These are phyloP conservation scores for Lymantria monacha DNA, from an alignment of 2,888 invertebrate species.

Conservation along the genomic window DNA sequence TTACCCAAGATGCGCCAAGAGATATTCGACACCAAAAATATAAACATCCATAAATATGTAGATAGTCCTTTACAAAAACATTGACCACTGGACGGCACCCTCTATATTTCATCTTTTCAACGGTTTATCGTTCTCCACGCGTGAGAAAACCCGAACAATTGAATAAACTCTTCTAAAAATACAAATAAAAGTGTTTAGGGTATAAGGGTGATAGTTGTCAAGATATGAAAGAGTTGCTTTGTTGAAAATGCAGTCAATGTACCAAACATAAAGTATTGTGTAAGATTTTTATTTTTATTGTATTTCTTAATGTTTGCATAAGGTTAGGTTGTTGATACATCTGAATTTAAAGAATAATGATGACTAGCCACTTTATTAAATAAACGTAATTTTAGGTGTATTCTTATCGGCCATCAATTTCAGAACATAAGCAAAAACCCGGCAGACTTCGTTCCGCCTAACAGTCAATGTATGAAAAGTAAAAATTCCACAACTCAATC, in stretches of 20 bases:
- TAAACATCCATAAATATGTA: background rate
- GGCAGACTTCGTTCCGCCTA: too few species aligned
- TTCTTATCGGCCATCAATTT: too few species aligned
- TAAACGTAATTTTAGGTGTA: too few species aligned
- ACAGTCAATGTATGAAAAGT: too few species aligned
- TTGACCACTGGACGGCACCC: conserved; percentile 50
- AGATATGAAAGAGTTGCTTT: conserved; percentile 16
- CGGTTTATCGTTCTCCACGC: conserved; percentile 64
- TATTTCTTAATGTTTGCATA: background rate
- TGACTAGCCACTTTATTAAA: too few species aligned
- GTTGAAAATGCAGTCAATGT: conserved; percentile 6
- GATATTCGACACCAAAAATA: background rate
- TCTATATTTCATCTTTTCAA: conserved; percentile 71
- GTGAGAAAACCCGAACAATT: conserved; percentile 59
- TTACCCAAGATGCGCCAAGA: too few species aligned
- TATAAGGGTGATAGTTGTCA: conserved; percentile 41
- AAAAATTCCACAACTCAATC: too few species aligned
- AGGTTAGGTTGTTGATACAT: too few species aligned
- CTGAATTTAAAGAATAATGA: too few species aligned
- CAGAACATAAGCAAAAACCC: too few species aligned
- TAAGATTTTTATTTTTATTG: background rate
- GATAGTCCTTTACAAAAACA: conserved; percentile 17
- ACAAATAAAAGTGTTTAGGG: conserved; percentile 48
- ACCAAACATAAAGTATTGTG: conserved; percentile 4
- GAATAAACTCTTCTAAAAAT: conserved; percentile 46